These are phyloP conservation scores for Harmothoe impar DNA, from an alignment of 2,888 invertebrate species.

Conservation along the genomic window DNA sequence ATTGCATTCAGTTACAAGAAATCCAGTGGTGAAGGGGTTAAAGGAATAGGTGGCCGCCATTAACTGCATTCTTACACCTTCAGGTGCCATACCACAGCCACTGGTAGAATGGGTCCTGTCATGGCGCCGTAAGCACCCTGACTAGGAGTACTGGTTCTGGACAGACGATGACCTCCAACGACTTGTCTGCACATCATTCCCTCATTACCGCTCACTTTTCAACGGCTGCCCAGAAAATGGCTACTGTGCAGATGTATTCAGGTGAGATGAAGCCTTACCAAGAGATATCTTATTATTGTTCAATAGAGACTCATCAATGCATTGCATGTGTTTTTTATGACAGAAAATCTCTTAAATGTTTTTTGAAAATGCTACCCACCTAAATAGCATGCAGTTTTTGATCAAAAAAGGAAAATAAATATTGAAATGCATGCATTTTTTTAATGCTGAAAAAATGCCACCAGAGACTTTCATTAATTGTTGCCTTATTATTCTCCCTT, in stretches of 20 bases:
- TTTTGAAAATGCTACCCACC: background rate
- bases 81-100: background rate
- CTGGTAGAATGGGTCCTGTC: constrained; percentile 75
- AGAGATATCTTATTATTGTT: no score
- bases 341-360: background rate
- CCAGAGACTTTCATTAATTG: no score
- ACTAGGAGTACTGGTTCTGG: constrained; percentile 82
- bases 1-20: no score
- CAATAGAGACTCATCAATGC: background rate
- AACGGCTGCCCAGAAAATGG: constrained; percentile 78
- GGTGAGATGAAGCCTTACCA: constrained; percentile 72
- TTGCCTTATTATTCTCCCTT: no score
- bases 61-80: no score
- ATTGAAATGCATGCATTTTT: background rate
- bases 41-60: no score
- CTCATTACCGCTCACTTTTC: constrained; percentile 74
- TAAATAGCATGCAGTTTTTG: background rate
- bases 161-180: constrained; percentile 79
- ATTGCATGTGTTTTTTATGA: background rate
- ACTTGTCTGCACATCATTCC: constrained; percentile 76
- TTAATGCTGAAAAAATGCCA: no score
- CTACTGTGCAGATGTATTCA: constrained; percentile 78
- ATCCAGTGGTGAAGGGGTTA: no score
- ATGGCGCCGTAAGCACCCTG: constrained; percentile 78
- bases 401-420: background rate